Evolutionary conservation across 2,888 invertebrate species (phyloP).

Genomic region (Tetramorium bicarinatum): DNA sequence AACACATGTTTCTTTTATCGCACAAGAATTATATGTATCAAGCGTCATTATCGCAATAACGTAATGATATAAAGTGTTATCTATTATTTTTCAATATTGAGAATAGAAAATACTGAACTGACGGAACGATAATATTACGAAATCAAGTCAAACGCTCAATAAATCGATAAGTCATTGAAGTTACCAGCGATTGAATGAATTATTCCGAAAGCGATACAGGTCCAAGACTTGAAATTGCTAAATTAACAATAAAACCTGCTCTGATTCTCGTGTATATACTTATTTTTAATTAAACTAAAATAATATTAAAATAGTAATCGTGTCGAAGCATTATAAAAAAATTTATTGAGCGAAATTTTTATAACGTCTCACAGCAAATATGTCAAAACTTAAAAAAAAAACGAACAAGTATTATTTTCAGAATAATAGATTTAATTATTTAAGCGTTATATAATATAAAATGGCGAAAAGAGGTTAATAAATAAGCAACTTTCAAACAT

Average conservation of each 20-base stretch:
- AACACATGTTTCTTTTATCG: constrained; percentile 27
- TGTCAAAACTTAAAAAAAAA: not conserved
- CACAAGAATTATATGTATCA: constrained; percentile 16
- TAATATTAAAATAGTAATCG: not conserved
- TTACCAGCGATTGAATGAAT: not conserved
- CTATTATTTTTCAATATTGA: not conserved
- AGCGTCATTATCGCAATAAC: not conserved
- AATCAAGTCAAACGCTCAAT: not conserved
- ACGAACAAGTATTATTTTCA: not conserved
- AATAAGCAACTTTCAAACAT: not conserved
- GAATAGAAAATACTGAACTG: not conserved
- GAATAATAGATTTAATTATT: not conserved
- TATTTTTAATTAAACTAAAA: constrained; percentile 2
- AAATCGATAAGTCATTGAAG: constrained; percentile 30
- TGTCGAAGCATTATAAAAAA: not conserved
- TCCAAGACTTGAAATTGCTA: not conserved
- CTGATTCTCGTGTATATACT: not conserved
- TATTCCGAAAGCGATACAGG: constrained; percentile 5
- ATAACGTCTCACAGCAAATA: not conserved
- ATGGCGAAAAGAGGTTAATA: not conserved
- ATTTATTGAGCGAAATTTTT: not conserved
- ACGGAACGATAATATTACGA: not conserved
- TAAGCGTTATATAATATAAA: not conserved
- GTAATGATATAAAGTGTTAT: not conserved
- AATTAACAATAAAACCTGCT: not conserved